These are phyloP conservation scores for Reinhardtius hippoglossoides DNA, from an alignment of 2,113 vertebrate genomes.

Conservation along the genomic window DNA sequence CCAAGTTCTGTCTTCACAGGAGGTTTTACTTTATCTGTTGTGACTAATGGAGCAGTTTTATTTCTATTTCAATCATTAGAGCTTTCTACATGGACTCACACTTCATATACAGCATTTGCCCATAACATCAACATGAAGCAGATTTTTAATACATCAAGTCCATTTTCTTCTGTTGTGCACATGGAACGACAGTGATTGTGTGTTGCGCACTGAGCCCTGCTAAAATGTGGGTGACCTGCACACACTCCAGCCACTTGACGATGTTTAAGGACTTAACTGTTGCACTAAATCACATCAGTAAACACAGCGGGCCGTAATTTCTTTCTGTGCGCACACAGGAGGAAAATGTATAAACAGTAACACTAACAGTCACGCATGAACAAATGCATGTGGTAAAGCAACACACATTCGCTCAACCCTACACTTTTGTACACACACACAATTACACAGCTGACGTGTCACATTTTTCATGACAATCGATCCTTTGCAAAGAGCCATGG, in stretches of 20 bases:
- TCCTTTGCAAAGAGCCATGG: slow-evolving; percentile 10
- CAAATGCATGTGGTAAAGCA: not conserved
- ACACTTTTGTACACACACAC: slow-evolving; percentile 13
- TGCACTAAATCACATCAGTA: not conserved
- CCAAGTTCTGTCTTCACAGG: no score
- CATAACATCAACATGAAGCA: no score
- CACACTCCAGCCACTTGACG: not conserved
- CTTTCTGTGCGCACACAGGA: not conserved
- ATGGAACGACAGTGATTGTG: no score
- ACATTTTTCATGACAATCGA: slow-evolving; percentile 42
- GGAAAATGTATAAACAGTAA: not conserved
- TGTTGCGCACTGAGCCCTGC: no score
- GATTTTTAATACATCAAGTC: no score
- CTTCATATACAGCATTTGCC: no score
- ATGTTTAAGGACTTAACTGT: no score
- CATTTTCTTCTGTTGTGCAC: not conserved
- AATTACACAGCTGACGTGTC: slow-evolving; percentile 5
- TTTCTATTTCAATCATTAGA: not conserved
- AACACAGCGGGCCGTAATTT: not conserved
- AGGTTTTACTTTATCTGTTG: no score
- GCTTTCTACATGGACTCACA: not conserved
- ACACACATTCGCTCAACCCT: not conserved
- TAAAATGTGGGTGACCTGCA: not conserved
- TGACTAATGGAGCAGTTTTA: not conserved
- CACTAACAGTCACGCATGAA: not conserved